Evolutionary conservation across 2,113 vertebrate species (phyloP), one percentile per base, ranked within the genome.

Genomic region (Melanotaenia duboulayi): DNA sequence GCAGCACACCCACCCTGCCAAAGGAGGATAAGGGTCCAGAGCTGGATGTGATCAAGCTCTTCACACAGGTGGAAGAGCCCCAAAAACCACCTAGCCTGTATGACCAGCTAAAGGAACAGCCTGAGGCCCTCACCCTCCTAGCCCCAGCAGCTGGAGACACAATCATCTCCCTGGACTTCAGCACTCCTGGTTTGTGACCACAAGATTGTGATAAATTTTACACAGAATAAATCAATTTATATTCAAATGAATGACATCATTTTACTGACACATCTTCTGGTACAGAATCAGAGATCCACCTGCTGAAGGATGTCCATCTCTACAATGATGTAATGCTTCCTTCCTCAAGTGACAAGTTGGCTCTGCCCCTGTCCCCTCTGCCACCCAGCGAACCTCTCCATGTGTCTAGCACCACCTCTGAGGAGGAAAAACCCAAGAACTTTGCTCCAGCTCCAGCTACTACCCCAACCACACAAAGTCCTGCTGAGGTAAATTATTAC

Each of bases 321-420:
- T 98, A 97, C 93, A 99, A 97, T 0, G 97, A 98, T 80, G 96
- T 99, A 71, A 99, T 99, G 97, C 94, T 99, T 74, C 97, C 96
- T 70, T 94, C 96, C 71, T 94, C 95, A 73, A 94, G 92, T 81
- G 94, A 96, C 82, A 96, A 96, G 85, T 90, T 97, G 91, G 91
- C 93, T 64, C 90, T 97, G 90, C 94, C 95, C 68, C 92, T 98
- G 86, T 97, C 96, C 71, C 96, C 96, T 65, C 93, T 96, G 58
- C 94, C 94, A 67, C 91, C 93, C 55, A 94, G 94, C 24, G 95
- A 97, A 91, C 90, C 95, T 28, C 95, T 96, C 79, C 87, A 93
- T 62, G 94, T 94, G 49, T 90, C 95, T 63, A 93, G 94, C 85
- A 92, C 94, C 78, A 88, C 92, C 87, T 90, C 95, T 78, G 93